Evolutionary conservation across 2,888 invertebrate genomes (phyloP).

Genomic region (Rhamphomyia laevipes): DNA sequence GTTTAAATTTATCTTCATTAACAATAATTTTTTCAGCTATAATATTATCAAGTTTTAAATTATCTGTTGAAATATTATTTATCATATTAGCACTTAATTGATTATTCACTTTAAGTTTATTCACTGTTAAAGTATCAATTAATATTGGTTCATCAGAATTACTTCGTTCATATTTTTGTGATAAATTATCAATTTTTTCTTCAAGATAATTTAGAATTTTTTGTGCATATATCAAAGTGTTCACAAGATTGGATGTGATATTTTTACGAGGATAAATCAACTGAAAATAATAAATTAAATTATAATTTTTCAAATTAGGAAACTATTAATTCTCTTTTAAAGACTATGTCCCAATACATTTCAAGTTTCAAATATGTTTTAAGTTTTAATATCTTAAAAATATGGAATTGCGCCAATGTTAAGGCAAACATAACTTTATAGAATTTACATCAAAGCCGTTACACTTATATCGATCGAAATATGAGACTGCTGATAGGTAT

Average conservation of each 20-base stretch:
- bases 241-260: constrained; percentile 27
- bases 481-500: no score
- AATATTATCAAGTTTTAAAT: constrained; percentile 24
- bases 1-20: constrained; percentile 12
- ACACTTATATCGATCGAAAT: no score
- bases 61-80: constrained; percentile 20
- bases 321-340: no score
- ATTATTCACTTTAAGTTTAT: constrained; percentile 21
- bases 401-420: no score
- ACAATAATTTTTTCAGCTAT: constrained; percentile 23
- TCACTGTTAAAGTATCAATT: background rate
- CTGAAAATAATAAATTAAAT: constrained; percentile 17
- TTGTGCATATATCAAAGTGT: constrained; percentile 24
- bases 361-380: no score
- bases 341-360: no score
- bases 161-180: constrained; percentile 11
- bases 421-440: no score
- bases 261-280: constrained; percentile 20
- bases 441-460: no score
- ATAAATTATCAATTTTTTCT: constrained; percentile 12
- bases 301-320: constrained; percentile 20
- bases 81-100: constrained; percentile 20
- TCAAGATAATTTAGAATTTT: constrained; percentile 27
- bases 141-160: constrained; percentile 19
- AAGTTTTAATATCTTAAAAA: no score